Percentiles rank a stretch among this genome's conserved stretches.
Evolutionary conservation across 2,888 invertebrate species (phyloP).

Genomic region (Melinaea menophilus): DNA sequence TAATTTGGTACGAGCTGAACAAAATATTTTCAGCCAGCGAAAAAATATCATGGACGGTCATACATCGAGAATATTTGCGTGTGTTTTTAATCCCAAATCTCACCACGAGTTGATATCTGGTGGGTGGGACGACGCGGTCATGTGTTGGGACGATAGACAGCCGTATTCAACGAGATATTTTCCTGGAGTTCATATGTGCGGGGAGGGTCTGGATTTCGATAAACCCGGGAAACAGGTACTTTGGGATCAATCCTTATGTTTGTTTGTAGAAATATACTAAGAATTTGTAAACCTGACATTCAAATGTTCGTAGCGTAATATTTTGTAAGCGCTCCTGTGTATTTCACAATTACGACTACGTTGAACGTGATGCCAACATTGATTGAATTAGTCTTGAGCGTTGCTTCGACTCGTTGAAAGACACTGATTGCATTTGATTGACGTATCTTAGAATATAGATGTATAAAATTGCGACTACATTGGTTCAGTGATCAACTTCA

Average conservation of each 20-base stretch:
- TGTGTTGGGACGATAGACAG: slow-evolving; percentile 83
- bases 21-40: slow-evolving; percentile 56
- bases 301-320: background rate
- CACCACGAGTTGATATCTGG: slow-evolving; percentile 82
- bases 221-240: slow-evolving; percentile 79
- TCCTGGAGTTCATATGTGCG: slow-evolving; percentile 80
- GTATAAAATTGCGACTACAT: too few relatives aligned
- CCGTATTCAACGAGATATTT: slow-evolving; percentile 79
- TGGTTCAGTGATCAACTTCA: too few relatives aligned
- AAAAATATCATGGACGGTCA: slow-evolving; percentile 78
- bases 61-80: slow-evolving; percentile 80
- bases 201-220: slow-evolving; percentile 82
- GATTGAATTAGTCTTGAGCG: too few relatives aligned
- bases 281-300: background rate
- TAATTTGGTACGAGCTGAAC: background rate
- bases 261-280: background rate
- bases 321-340: too few relatives aligned
- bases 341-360: too few relatives aligned
- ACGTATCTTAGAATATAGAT: too few relatives aligned
- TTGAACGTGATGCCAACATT: too few relatives aligned
- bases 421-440: too few relatives aligned
- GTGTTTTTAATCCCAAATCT: slow-evolving; percentile 81
- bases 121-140: slow-evolving; percentile 82
- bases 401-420: too few relatives aligned
- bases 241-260: background rate